Base-by-base conservation (phyloP, 2,888 invertebrate genomes). In the Ophion costatus region DNA sequence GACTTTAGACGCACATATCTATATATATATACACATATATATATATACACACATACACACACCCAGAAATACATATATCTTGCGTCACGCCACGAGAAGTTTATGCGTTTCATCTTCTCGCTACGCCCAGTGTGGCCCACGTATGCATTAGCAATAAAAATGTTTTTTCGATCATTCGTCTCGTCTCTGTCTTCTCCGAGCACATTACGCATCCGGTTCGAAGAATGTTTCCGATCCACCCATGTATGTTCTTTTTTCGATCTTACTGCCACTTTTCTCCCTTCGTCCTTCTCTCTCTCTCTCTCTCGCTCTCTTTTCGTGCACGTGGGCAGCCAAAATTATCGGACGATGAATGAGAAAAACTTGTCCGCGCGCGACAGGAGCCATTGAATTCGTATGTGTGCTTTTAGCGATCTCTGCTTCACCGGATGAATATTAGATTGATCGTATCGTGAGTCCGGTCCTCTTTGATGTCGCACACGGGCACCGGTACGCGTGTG, bases 131-230 rank as follows among this genome's bases (percentile, higher is more conserved):
- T 86, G 75, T 86, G 78, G 75, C 78, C 80, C 74, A 87, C 77
- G 89, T 89, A 88, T 90, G 88, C 83, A 90, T 90, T 90, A 89
- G 89, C 90, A 91, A 90, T 91, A 90, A 90, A 90, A 90, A 87
- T 87, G 88, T 86, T 86, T 83, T 81, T 75, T 83, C 71, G 82
- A 86, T 80, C 78, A 57, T 71, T 59, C 63, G 33, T 63, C 63
- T 76, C 69, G 45, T 67, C 73, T 73, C 57, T 42, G 63, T 82
- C 80, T 82, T 79, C 81, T 70, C 33, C 29, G 51, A 17, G 66
- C 67, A 80, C 51, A 51, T 74, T 75, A 74, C 67, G 38, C 38
- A 66, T 76, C 38, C 73, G 80, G 64, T 67, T 76, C 82, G 79
- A 75, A 42, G 67, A 66, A 82, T 80, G 79, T 69, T 76, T 77